Percentiles rank a stretch among this genome's conserved stretches.
These are phyloP conservation scores for Galaxea fascicularis DNA, from an alignment of 92 coral and sea anemone species.

Conservation along the genomic window DNA sequence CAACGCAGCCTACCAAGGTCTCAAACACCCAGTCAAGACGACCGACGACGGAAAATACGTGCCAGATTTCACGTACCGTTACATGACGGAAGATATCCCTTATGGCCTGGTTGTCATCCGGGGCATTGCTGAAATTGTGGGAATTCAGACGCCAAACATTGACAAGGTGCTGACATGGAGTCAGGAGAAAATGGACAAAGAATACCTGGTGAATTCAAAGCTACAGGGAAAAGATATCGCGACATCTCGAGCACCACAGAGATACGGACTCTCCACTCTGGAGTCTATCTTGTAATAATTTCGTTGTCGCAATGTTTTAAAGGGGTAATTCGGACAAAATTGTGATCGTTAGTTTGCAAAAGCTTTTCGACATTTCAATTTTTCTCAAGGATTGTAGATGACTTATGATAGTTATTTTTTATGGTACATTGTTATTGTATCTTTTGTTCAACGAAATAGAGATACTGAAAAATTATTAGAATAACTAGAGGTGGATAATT, in stretches of 20 bases:
- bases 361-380: not conserved
- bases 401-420: not conserved
- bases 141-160: constrained; percentile 50
- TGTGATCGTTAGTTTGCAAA: not conserved
- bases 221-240: constrained; percentile 63
- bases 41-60: constrained; percentile 53
- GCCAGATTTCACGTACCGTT: constrained; percentile 65
- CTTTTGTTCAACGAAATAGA: not conserved
- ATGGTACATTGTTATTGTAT: not conserved
- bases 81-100: constrained; percentile 69
- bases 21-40: constrained; percentile 59
- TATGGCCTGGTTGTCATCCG: constrained; percentile 64
- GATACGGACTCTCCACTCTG: constrained; percentile 60
- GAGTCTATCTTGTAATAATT: constrained; percentile 37
- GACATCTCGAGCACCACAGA: constrained; percentile 70
- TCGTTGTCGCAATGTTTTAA: not conserved
- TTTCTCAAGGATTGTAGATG: not conserved
- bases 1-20: constrained; percentile 65
- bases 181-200: constrained; percentile 53
- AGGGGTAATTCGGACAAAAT: no score
- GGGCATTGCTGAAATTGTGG: constrained; percentile 69
- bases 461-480: no score
- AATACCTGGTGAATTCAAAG: constrained; percentile 60
- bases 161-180: constrained; percentile 64
- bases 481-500: no score